These are phyloP conservation scores for Pilophorus perplexus DNA, from an alignment of 2,888 invertebrate genomes.

Conservation along the genomic window DNA sequence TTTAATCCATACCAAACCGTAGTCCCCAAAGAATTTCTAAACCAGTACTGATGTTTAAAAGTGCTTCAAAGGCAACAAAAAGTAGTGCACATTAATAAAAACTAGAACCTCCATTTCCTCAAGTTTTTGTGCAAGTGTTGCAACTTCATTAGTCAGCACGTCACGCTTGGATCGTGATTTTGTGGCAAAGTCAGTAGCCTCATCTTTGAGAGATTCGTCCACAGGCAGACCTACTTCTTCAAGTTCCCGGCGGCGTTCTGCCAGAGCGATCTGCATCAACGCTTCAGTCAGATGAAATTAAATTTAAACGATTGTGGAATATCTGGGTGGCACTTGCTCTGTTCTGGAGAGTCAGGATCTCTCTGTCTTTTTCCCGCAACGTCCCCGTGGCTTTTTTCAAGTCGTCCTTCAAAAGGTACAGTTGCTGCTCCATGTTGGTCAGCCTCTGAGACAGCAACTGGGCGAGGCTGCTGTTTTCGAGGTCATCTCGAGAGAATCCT, in stretches of 20 bases:
- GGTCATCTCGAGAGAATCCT: no score
- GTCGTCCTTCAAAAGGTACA: conserved; percentile 4
- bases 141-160: neutral
- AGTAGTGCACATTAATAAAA: no score
- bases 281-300: no score
- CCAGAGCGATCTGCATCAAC: neutral
- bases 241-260: neutral
- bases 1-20: conserved; percentile 42
- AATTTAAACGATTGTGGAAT: neutral
- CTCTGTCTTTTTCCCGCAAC: conserved; percentile 17
- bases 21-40: conserved; percentile 42
- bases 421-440: conserved; percentile 18
- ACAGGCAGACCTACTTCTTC: neutral
- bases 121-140: conserved; percentile 5
- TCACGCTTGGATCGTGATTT: neutral
- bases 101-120: conserved; percentile 38
- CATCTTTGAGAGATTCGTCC: neutral
- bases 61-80: no score
- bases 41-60: no score
- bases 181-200: neutral
- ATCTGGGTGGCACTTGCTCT: neutral
- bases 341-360: conserved; percentile 11
- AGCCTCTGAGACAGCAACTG: conserved; percentile 24
- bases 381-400: conserved; percentile 7
- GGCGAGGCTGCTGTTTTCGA: neutral